Conservation (phyloP, 2,797 vertebrate species). For the Erethizon dorsatum region DNA sequence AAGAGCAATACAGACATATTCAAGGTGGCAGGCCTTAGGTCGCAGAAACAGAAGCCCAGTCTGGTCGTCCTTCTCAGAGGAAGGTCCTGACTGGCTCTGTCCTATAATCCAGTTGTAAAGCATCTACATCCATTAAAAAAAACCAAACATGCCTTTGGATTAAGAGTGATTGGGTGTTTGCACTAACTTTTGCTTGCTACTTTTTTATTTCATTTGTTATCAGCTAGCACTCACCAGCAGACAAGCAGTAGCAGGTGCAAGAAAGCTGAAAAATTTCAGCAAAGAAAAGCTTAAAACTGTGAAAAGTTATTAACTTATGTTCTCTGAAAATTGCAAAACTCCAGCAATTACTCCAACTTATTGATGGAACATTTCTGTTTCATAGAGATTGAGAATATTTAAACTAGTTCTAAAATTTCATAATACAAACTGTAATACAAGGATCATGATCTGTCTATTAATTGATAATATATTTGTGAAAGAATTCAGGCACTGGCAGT, state of each 20-base stretch:
- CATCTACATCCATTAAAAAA: neutral
- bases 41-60: neutral
- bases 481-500: neutral
- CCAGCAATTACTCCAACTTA: slow-evolving; percentile 69
- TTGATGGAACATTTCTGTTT: slow-evolving; percentile 41
- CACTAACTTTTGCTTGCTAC: neutral
- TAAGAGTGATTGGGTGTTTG: slow-evolving; percentile 48
- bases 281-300: slow-evolving; percentile 63
- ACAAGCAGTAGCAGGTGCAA: slow-evolving; percentile 65
- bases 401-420: neutral
- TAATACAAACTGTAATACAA: neutral
- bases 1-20: neutral
- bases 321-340: slow-evolving; percentile 56
- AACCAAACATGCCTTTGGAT: neutral
- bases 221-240: neutral
- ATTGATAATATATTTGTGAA: neutral
- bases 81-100: neutral
- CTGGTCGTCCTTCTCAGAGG: neutral
- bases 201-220: slow-evolving; percentile 11
- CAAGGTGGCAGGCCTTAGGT: neutral
- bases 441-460: neutral
- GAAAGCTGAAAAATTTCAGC: neutral
- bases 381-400: neutral
- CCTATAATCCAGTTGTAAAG: neutral
- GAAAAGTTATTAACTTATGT: neutral